phyloP scores from a whole-genome alignment of 2,113 vertebrate genomes.

The Lanius collurio region DNA sequence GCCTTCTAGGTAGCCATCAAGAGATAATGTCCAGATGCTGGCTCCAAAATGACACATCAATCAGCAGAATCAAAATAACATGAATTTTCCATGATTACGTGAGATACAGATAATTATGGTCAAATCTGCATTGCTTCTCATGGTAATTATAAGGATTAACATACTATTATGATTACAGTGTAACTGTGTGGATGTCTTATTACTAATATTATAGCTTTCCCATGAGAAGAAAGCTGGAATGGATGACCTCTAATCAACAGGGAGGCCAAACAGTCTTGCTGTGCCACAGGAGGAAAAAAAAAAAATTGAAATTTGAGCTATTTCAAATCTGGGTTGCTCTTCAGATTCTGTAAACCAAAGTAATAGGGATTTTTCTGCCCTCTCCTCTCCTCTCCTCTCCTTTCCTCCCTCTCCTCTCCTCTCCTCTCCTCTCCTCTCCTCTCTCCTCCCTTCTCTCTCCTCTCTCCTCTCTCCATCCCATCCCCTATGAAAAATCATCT shows the following conservation, averaged over 20 bases:
- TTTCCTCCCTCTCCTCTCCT: too few species aligned
- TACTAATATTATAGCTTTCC: not conserved
- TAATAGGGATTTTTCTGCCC: not conserved
- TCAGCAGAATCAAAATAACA: not conserved
- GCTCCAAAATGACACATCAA: not conserved
- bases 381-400: not conserved
- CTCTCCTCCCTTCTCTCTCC: too few species aligned
- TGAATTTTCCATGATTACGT: not conserved
- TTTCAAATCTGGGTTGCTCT: not conserved
- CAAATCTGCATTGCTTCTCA: not conserved
- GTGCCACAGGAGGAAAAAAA: not conserved
- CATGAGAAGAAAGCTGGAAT: not conserved
- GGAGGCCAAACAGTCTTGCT: not conserved
- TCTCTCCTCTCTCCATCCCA: too few species aligned
- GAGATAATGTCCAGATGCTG: not conserved
- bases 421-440: too few species aligned
- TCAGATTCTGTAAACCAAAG: not conserved
- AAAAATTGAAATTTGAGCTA: not conserved
- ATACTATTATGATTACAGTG: not conserved
- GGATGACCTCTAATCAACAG: not conserved
- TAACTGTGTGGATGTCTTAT: not conserved
- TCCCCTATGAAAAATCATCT: not conserved
- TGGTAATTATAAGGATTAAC: slow-evolving; percentile 2
- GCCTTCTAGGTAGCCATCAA: not conserved
- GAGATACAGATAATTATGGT: not conserved